phyloP scores from a whole-genome alignment of 2,113 vertebrate genomes.

The Myrmecophaga tridactyla region DNA sequence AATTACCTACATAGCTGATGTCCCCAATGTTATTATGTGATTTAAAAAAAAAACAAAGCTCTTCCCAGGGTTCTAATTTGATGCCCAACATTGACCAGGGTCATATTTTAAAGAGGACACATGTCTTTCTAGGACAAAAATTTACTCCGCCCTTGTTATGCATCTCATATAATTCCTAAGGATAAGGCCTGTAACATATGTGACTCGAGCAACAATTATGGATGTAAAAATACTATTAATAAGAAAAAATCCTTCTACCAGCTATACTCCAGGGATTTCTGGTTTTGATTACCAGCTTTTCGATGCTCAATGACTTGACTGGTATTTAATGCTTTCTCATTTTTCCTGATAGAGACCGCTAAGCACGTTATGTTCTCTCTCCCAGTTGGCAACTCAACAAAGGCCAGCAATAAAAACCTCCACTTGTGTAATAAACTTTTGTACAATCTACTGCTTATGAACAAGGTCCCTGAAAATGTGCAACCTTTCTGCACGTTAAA shows the following conservation, averaged over 20 bases:
- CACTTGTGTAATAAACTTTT: constrained; percentile 85
- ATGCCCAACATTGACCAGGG: background rate
- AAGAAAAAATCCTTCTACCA: constrained; percentile 63
- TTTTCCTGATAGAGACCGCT: constrained; percentile 77
- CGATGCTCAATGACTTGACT: constrained; percentile 72
- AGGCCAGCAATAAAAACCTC: constrained; percentile 84
- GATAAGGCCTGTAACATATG: background rate
- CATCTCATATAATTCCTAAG: background rate
- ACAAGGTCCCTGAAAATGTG: constrained; percentile 82
- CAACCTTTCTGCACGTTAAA: constrained; percentile 87
- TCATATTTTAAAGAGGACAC: background rate
- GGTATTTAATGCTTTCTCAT: constrained; percentile 83
- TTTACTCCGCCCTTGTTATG: background rate
- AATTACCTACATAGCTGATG: background rate
- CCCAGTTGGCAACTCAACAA: constrained; percentile 85
- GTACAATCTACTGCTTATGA: constrained; percentile 85
- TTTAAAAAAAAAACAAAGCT: background rate
- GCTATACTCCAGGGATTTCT: constrained; percentile 65
- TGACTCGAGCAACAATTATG: constrained; percentile 27
- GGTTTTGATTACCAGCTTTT: constrained; percentile 80
- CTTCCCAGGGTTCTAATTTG: background rate
- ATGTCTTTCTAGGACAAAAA: background rate
- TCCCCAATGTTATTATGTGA: background rate
- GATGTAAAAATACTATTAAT: constrained; percentile 57
- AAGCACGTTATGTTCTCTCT: constrained; percentile 80